Evolutionary conservation across 2,797 vertebrate species (phyloP).

Genomic region (Protonibea diacanthus): DNA sequence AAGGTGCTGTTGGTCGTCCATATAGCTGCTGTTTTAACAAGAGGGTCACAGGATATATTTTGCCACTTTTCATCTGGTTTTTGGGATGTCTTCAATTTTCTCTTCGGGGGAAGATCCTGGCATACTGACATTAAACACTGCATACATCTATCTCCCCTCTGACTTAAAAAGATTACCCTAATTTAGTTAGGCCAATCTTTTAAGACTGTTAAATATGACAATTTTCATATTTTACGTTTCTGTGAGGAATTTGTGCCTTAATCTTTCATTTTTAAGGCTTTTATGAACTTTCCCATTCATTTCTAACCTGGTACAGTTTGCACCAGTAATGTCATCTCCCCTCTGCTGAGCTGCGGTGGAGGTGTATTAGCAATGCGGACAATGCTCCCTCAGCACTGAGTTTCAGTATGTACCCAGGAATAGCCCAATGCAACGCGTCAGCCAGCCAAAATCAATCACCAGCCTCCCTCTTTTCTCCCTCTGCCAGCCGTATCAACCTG

Average conservation of each 20-base stretch:
- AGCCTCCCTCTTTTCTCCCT: constrained; percentile 32
- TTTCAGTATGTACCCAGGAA: constrained; percentile 55
- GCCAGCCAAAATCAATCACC: constrained; percentile 72
- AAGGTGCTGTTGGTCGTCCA: not conserved
- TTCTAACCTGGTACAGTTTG: not conserved
- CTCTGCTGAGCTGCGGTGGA: constrained; percentile 7
- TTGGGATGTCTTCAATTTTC: not conserved
- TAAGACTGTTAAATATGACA: not conserved
- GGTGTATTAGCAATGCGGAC: constrained; percentile 43
- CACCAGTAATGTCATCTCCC: not conserved
- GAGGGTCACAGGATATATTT: not conserved
- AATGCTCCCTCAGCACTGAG: constrained; percentile 33
- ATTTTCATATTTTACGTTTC: not conserved
- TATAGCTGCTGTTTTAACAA: not conserved
- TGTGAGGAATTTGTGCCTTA: not conserved
- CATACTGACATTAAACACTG: not conserved
- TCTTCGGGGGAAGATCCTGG: not conserved
- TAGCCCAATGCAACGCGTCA: constrained; percentile 39
- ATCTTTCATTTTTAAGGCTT: not conserved
- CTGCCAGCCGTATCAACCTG: constrained; percentile 17
- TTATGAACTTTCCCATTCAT: not conserved
- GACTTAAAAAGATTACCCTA: too few species aligned
- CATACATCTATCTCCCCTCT: too few species aligned
- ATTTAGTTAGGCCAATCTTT: not conserved
- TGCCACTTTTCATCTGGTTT: not conserved